Percentiles rank a stretch among this genome's conserved stretches.
Evolutionary conservation across 2,888 invertebrate species (phyloP).

Genomic region (Alcis repandata): DNA sequence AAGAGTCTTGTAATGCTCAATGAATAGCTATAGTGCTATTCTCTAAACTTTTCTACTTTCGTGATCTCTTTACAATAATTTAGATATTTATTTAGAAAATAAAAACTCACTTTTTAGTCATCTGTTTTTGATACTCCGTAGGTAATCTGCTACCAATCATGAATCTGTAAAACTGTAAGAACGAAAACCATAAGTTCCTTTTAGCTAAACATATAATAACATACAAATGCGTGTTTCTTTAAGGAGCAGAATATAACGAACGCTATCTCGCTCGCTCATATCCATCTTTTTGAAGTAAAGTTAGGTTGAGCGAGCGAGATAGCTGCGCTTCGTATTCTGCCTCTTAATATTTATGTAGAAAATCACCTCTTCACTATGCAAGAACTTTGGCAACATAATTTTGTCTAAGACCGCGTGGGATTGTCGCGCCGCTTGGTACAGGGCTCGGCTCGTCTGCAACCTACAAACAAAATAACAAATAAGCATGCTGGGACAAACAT

Average conservation of each 20-base stretch:
- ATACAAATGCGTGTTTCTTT: too few relatives aligned
- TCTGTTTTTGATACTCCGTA: slow-evolving; percentile 83
- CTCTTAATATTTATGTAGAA: too few relatives aligned
- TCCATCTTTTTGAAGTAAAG: too few relatives aligned
- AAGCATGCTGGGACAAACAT: too few relatives aligned
- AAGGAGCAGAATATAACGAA: too few relatives aligned
- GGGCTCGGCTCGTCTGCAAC: slow-evolving; percentile 91
- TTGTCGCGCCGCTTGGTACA: slow-evolving; percentile 93
- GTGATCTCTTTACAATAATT: too few relatives aligned
- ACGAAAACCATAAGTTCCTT: slow-evolving; percentile 43
- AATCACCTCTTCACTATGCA: slow-evolving; percentile 92
- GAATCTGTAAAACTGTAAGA: slow-evolving; percentile 91
- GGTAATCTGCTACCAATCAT: slow-evolving; percentile 89
- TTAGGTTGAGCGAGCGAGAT: too few relatives aligned
- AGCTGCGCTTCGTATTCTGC: not conserved
- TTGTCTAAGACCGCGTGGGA: slow-evolving; percentile 91
- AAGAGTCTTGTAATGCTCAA: not conserved
- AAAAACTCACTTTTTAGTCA: slow-evolving; percentile 83
- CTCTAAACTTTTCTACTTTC: too few relatives aligned
- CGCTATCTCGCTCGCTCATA: too few relatives aligned
- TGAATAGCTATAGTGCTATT: not conserved
- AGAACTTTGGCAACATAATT: slow-evolving; percentile 91
- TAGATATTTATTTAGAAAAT: too few relatives aligned
- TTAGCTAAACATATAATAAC: too few relatives aligned
- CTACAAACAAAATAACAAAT: slow-evolving; percentile 59